phyloP scores from a whole-genome alignment of 2,113 vertebrate genomes.

The Xiphophorus hellerii region DNA sequence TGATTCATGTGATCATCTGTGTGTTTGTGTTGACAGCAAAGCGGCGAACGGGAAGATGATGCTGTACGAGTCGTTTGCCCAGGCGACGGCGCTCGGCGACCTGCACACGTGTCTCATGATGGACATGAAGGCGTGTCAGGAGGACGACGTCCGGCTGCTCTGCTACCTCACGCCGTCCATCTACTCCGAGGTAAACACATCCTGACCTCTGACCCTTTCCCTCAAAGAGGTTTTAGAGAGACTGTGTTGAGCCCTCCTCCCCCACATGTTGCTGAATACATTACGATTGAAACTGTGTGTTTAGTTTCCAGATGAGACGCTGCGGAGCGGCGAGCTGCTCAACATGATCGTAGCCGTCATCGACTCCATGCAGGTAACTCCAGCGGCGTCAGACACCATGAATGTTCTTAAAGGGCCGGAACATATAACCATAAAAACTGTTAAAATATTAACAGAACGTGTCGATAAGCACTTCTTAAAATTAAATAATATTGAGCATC shows the following conservation, averaged over 20 bases:
- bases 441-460: too few relatives aligned
- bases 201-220: too few relatives aligned
- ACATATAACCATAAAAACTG: too few relatives aligned
- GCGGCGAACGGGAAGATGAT: conserved; percentile 94
- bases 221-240: too few relatives aligned
- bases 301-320: conserved; percentile 95
- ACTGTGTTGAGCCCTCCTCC: too few relatives aligned
- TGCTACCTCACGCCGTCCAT: conserved; percentile 97
- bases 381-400: too few relatives aligned
- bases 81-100: conserved; percentile 94
- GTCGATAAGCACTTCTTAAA: too few relatives aligned
- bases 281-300: neutral
- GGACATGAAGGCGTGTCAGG: conserved; percentile 99
- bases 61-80: conserved; percentile 95
- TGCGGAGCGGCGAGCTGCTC: conserved; percentile 92
- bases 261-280: neutral
- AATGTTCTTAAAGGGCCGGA: too few relatives aligned
- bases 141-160: conserved; percentile 91
- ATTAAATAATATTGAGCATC: too few relatives aligned
- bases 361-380: conserved; percentile 86
- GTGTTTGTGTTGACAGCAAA: conserved; percentile 80
- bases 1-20: neutral
- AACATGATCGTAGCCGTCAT: conserved; percentile 99
- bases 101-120: conserved; percentile 98
- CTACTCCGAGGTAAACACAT: conserved; percentile 65